Evolutionary conservation across 2,113 vertebrate genomes (phyloP), one percentile per base, ranked within the genome.

Genomic region (Xiphias gladius): DNA sequence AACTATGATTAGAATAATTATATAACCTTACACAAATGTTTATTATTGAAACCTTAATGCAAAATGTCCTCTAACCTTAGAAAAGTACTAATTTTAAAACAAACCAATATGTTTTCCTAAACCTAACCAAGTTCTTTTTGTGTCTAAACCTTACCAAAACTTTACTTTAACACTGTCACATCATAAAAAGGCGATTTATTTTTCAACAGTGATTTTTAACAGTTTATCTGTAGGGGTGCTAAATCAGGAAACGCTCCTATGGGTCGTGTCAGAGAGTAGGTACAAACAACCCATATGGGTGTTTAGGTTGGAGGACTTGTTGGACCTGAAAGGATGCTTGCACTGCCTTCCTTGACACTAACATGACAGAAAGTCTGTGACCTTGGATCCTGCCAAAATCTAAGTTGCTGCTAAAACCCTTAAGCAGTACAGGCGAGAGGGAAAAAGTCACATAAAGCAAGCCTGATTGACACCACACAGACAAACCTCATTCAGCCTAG

Each of bases 361-460:
- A 46, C 26, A 28, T 65, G 39, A 65, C 26, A 58, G 50, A 73
- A 43, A 57, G 4, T 14, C 22, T 63, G n/a, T 52, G 57, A 67
- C 32, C 43, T 59, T 62, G 32, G 7, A 54, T 75, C 58, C 19
- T 50, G 46, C 11, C 14, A 57, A 71, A 76, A 63, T 63, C 24
- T 24, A 22, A 35, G 55, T 43, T 17, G 19, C 69, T 17, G 28
- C 48, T 57, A 35, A n/a, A 70, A 65, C 37, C 35, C 10, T 57
- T 32, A 13, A 68, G 65, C 41, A 26, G 41, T 32, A 52, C 4
- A 10, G 16, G 55, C 4, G 1, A 24, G 28, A 20, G 32, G 37
- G 48, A 35, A 26, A 32, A 57, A 73, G 48, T 65, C 59, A 72
- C 61, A 59, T 19, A 52, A 82, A 68, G 9, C 24, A 39, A 54